Base-by-base conservation (phyloP, 2,113 vertebrate genomes). In the Tenebrosternarchus preto region DNA sequence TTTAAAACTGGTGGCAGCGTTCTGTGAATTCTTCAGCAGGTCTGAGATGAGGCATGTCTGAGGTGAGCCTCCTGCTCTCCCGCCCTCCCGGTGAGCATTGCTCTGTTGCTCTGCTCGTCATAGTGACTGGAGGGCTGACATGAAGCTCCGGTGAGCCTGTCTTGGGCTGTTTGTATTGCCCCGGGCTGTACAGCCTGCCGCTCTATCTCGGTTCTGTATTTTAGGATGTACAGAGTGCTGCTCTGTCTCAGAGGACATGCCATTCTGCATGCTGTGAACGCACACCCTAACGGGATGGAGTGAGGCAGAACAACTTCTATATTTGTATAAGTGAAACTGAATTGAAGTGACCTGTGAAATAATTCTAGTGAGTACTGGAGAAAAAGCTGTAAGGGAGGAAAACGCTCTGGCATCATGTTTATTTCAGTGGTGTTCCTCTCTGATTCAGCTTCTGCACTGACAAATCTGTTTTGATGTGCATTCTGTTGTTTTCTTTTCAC, bases 131-230 rank as follows among this genome's bases (percentile, higher is more conserved):
- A 73, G 29, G n/a, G 76, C 81, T 84, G 75, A 84, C 85, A 87
- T 82, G 81, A 83, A 76, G 81, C 82, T 83, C 88, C 83, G 80
- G 77, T 77, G 88, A 88, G 88, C 78, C 78, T 80, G 43, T 81
- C 61, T 73, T 77, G 83, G 86, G 83, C 71, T 82, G 86, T 81
- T 80, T 87, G 84, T 86, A 83, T 78, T 36, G 89, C 88, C 84
- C n/a, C 79, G 80, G 89, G 90, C 88, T 82, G 77, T 78, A 82
- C 83, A 25, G 78, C 50, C 20, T 70, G 63, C 64, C 59, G 61
- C 83, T 82, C 33, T 55, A 53, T 79, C 43, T 50, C 43, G 1
- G 15, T 50, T 50, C 43, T 50, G 11, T 50, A 15, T 50, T 50
- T 50, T 9, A 81, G 88, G 90, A 87, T 82, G 77, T 78, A 82